Percentiles rank a stretch among this genome's conserved stretches.
These are phyloP conservation scores for Lasioglossum villosulum DNA, from an alignment of 2,888 invertebrate genomes.

Conservation along the genomic window DNA sequence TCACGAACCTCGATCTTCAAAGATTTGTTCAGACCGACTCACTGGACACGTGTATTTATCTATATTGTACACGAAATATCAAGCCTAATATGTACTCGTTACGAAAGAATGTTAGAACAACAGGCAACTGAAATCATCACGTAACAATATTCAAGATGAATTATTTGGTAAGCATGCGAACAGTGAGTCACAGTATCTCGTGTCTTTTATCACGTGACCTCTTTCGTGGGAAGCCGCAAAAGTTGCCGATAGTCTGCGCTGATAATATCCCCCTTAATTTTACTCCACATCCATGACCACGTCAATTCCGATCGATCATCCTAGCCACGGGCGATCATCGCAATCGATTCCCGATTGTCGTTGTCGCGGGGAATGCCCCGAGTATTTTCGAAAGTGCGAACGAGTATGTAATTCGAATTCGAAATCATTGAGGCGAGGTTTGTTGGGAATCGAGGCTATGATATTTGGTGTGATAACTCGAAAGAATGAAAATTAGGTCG, in stretches of 20 bases:
- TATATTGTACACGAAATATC: background rate
- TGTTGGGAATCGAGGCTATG: background rate
- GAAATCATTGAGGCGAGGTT: background rate
- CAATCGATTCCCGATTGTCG: background rate
- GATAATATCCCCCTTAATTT: slow-evolving; percentile 43
- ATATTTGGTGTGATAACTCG: background rate
- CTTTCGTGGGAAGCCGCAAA: slow-evolving; percentile 47
- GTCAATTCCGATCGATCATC: slow-evolving; percentile 20
- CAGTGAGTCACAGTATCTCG: slow-evolving; percentile 13
- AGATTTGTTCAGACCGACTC: background rate
- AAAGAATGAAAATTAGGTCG: slow-evolving; percentile 72
- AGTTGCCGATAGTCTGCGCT: slow-evolving; percentile 31
- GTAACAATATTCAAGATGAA: background rate
- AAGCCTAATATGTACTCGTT: background rate
- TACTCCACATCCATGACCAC: slow-evolving; percentile 33
- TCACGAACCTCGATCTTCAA: background rate
- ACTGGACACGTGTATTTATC: background rate
- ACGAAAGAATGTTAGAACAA: background rate
- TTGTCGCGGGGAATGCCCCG: background rate
- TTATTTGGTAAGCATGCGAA: background rate
- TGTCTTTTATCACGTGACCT: slow-evolving; percentile 50
- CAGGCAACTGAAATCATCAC: background rate
- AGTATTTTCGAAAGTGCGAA: background rate
- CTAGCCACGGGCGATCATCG: background rate
- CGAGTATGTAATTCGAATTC: background rate